Conservation (phyloP, 2,113 vertebrate genomes). For the Pogonocichla stellata region DNA sequence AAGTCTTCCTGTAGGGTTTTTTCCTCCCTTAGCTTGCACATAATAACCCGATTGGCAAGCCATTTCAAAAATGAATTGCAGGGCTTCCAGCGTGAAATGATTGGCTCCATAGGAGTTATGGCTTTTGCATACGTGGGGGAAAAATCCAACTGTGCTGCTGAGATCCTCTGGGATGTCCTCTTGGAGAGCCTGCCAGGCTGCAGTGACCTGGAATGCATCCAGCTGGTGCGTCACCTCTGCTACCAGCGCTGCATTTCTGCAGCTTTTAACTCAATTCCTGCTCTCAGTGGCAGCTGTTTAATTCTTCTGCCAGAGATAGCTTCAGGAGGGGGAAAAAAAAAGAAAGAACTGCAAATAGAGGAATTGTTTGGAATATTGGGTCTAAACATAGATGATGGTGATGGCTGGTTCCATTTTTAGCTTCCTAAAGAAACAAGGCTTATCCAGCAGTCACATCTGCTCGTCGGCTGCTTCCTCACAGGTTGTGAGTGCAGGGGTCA, state of each 20-base stretch:
- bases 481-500: background rate
- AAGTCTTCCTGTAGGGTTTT: background rate
- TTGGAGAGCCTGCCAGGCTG: background rate
- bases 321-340: background rate
- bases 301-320: conserved; percentile 3
- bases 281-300: conserved; percentile 8
- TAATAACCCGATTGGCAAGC: background rate
- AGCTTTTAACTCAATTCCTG: background rate
- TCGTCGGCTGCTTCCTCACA: background rate
- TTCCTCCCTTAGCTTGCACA: background rate
- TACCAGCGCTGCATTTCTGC: background rate
- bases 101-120: background rate
- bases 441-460: background rate
- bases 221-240: conserved; percentile 9
- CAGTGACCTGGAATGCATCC: conserved; percentile 44
- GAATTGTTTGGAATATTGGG: background rate
- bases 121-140: background rate
- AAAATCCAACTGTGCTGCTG: background rate
- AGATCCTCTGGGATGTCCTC: background rate
- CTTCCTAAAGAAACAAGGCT: background rate
- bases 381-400: conserved; percentile 8
- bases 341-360: background rate
- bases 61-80: background rate
- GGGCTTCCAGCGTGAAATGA: background rate
- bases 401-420: background rate